Evolutionary conservation across 30 jellyfish, hydroid and myxozoan genomes (phyloP), one percentile per base, ranked within the genome.

Genomic region (Hydractinia echinata): DNA sequence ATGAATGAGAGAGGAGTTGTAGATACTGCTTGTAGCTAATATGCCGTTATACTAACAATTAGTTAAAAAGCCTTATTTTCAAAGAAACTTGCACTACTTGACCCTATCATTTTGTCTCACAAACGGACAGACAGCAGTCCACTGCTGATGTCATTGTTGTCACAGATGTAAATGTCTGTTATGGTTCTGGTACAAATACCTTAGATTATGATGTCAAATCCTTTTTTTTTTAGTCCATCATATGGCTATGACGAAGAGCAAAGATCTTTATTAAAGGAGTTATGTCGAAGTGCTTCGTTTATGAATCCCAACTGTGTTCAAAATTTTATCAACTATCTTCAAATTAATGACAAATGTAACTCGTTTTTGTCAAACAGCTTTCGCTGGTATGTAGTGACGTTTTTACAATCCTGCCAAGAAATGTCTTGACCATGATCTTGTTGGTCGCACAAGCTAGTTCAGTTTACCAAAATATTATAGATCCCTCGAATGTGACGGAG

Each of bases 261-360:
- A 51, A 53, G 62, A 8, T 8, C 53, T 15, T 77, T 10, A 20
- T 54, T 77, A 55, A 8, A 54, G 30, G 49, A 77, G 5, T 55
- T 77, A 9, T 18, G 81, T 4, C 53, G 30, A 11, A 54, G 79
- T 77, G 18, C 79, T 53, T 8, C 79, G 3, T 77, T 77, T 30
- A 61, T 48, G 50, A 51, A 77, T 54, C 85, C 85, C 13, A 52
- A 61, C 76, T 51, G 78, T 61, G 56, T 77, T 8, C 69, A 74
- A 4, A 74, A 74, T n/a, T 55, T 74, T 49, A 54, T 55, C 53
- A 67, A 52, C 53, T 58, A 16, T 49, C 53, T 74, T 74, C 67
- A 55, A 49, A 58, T 74, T 30, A 58, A 74, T 74, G 68, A 44
- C 72, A 6, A 19, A 55, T 7, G 39, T 7, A 74, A 49, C n/a